Percentiles rank a stretch among this genome's conserved stretches.
Conservation (phyloP, 2,888 invertebrate species). For the Napeogenes inachia region DNA sequence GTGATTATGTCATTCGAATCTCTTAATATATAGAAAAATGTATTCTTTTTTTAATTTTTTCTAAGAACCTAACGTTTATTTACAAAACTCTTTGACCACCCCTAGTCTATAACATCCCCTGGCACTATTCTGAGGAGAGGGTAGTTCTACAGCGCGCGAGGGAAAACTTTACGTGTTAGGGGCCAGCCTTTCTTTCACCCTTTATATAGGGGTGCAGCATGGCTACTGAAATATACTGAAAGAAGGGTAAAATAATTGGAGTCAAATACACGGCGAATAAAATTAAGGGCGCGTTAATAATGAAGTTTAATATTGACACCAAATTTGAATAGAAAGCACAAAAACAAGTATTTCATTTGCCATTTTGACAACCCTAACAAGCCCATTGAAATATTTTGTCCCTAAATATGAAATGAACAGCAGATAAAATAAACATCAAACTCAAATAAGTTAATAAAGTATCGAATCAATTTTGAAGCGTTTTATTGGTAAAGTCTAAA, state of each 20-base stretch:
- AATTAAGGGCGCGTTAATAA: conserved; percentile 23
- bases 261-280: conserved; percentile 22
- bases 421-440: not conserved
- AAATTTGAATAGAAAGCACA: conserved; percentile 1
- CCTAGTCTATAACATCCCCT: conserved; percentile 52
- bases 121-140: conserved; percentile 60
- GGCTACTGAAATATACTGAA: conserved; percentile 40
- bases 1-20: no score
- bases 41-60: no score
- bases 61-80: no score
- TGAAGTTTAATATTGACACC: conserved; percentile 10
- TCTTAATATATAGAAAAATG: no score
- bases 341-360: not conserved
- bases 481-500: conserved; percentile 5
- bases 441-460: conserved; percentile 6
- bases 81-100: conserved; percentile 45
- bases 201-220: conserved; percentile 57
- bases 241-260: conserved; percentile 29
- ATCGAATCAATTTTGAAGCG: not conserved
- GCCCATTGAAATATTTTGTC: not conserved
- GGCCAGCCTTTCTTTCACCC: conserved; percentile 51
- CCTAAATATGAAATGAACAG: conserved; percentile 2
- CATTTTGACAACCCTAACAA: not conserved
- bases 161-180: conserved; percentile 68
- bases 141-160: conserved; percentile 71